A percentile compares a stretch with the other conserved stretches of the same genome.
These are phyloP conservation scores for Montipora cactus DNA, from an alignment of 64 coral and sea anemone genomes.

Conservation along the genomic window DNA sequence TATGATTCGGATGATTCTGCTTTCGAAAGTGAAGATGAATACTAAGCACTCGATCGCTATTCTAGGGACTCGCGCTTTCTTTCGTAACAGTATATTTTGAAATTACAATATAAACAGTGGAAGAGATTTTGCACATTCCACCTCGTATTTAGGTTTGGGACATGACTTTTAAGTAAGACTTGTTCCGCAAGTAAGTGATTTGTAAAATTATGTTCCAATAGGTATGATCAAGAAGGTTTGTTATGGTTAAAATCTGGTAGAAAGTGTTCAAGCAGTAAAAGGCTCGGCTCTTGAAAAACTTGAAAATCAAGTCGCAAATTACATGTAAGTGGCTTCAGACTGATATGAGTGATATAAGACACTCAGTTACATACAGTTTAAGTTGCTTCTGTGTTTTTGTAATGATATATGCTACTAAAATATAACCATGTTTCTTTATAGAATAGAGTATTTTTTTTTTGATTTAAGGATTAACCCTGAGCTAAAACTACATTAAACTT, in stretches of 20 bases:
- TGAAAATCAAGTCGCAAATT: constrained; percentile 16
- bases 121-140: constrained; percentile 18
- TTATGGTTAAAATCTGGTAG: background rate
- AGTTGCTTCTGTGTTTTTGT: background rate
- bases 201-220: too few relatives aligned
- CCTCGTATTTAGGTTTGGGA: constrained; percentile 8
- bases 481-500: constrained; percentile 10
- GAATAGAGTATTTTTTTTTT: background rate
- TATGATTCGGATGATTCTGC: constrained; percentile 6
- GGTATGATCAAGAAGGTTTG: too few relatives aligned
- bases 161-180: background rate
- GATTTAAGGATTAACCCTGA: background rate
- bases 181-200: too few relatives aligned
- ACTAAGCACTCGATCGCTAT: constrained; percentile 2
- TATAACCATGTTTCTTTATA: background rate
- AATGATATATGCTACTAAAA: background rate
- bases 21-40: constrained; percentile 18
- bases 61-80: background rate
- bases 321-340: background rate
- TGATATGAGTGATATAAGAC: constrained; percentile 18
- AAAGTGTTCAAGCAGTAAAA: constrained; percentile 11
- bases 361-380: background rate
- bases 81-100: constrained; percentile 23
- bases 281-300: constrained; percentile 35
- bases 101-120: constrained; percentile 21